Conservation (phyloP, 2,113 vertebrate genomes). For the human (Homo sapiens) region DNA sequence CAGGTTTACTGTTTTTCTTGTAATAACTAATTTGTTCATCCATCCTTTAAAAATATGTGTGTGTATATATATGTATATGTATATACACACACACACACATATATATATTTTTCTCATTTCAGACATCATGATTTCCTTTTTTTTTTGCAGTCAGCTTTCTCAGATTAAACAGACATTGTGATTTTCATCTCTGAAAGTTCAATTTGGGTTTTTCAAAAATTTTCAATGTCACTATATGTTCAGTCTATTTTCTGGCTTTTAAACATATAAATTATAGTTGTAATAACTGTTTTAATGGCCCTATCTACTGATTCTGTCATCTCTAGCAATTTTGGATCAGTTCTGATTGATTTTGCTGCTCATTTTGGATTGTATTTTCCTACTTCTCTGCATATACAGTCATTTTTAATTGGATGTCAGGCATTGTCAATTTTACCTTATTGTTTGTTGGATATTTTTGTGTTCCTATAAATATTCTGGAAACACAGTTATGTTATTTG, state of each 20-base stretch:
- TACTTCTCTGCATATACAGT: neutral
- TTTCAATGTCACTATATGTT: neutral
- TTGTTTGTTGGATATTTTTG: neutral
- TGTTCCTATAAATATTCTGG: neutral
- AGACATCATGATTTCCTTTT: neutral
- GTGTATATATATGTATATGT: neutral
- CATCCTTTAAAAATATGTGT: neutral
- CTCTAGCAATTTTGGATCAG: neutral
- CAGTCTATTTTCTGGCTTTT: neutral
- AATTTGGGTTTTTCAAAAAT: neutral
- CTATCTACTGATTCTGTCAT: neutral
- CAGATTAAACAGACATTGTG: neutral
- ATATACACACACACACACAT: neutral
- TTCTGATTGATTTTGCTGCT: constrained; percentile 13
- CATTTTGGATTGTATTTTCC: neutral
- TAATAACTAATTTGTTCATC: neutral
- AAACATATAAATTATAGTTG: neutral
- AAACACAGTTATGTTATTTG: neutral
- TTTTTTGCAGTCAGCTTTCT: too few species aligned
- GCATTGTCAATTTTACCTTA: neutral
- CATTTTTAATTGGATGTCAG: neutral
- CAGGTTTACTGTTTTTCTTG: neutral
- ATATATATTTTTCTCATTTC: neutral
- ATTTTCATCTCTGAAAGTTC: constrained; percentile 34
- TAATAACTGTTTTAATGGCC: constrained; percentile 18